Conservation (phyloP, 2,113 vertebrate genomes). For the Balaeniceps rex region DNA sequence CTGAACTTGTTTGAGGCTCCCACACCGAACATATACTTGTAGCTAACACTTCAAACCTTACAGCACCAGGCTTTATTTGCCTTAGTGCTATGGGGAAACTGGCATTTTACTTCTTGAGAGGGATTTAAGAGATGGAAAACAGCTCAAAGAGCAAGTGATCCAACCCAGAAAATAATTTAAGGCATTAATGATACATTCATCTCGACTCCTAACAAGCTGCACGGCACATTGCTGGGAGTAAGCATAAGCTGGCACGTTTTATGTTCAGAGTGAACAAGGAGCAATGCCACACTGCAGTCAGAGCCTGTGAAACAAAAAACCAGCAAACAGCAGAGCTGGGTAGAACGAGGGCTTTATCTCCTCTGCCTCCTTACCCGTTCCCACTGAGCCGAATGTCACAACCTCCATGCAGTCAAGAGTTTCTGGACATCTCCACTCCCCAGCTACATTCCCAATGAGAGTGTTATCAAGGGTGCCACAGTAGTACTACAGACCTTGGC, state of each 20-base stretch:
- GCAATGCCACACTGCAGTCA: not conserved
- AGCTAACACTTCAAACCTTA: not conserved
- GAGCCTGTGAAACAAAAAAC: not conserved
- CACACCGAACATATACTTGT: not conserved
- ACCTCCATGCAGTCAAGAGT: not conserved
- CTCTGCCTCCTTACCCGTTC: not conserved
- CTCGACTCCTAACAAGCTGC: not conserved
- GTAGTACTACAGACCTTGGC: not conserved
- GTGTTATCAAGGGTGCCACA: not conserved
- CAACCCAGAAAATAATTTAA: not conserved
- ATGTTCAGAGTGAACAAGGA: not conserved
- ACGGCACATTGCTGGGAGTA: not conserved
- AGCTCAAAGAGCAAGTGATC: not conserved
- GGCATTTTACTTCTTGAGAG: not conserved
- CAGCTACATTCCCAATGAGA: not conserved
- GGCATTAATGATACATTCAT: conserved; percentile 19
- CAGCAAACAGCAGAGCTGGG: not conserved
- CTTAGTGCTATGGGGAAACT: not conserved
- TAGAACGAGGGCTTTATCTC: not conserved
- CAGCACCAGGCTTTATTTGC: not conserved
- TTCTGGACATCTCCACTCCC: not conserved
- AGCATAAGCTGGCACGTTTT: not conserved
- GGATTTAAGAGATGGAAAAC: not conserved
- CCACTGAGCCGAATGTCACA: not conserved
- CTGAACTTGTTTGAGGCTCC: not conserved